These are phyloP conservation scores for Rhinolophus ferrumequinum DNA, from an alignment of 2,113 vertebrate genomes.

Conservation along the genomic window DNA sequence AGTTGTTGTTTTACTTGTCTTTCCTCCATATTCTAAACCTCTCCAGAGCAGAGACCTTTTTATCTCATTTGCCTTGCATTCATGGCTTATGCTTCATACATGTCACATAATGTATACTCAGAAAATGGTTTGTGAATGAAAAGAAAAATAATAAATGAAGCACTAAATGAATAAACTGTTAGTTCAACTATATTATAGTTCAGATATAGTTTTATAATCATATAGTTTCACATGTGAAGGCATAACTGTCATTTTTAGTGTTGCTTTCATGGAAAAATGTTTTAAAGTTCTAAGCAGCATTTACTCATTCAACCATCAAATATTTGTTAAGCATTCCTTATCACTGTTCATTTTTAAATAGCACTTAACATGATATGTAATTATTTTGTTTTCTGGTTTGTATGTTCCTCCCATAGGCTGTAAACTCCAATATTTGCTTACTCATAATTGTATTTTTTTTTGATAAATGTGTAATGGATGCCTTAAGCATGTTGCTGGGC, in stretches of 20 bases:
- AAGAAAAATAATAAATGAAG: neutral
- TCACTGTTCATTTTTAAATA: conserved; percentile 4
- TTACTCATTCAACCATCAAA: neutral
- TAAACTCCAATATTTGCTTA: neutral
- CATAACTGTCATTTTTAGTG: neutral
- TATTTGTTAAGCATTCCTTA: neutral
- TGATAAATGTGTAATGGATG: neutral
- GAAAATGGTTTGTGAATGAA: conserved; percentile 15
- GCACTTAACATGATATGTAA: neutral
- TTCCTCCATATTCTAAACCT: neutral
- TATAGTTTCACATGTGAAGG: neutral
- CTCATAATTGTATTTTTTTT: neutral
- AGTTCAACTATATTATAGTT: neutral
- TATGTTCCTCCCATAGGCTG: neutral
- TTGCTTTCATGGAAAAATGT: conserved; percentile 26
- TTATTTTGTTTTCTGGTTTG: neutral
- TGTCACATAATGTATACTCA: neutral
- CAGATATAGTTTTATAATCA: neutral
- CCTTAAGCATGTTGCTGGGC: neutral
- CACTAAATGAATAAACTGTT: neutral
- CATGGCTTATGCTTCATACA: neutral
- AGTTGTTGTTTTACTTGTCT: neutral
- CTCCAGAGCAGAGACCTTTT: neutral
- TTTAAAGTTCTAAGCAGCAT: conserved; percentile 30
- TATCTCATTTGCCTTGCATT: neutral